Evolutionary conservation across 2,113 vertebrate species (phyloP).

Genomic region (Asarcornis scutulata): DNA sequence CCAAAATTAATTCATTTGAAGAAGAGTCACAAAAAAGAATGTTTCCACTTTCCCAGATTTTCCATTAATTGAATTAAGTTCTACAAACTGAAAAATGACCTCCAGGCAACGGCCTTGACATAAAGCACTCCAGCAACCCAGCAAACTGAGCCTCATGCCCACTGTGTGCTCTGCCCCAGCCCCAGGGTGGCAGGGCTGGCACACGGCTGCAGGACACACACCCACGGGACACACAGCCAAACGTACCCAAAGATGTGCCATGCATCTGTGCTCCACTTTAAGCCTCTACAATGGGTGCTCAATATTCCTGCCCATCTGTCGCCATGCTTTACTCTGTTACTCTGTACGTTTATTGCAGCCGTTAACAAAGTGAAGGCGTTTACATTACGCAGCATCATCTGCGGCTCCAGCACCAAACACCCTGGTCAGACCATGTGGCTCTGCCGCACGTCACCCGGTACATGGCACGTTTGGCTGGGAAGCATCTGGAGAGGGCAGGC

Average conservation of each 20-base stretch:
- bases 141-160: too few relatives aligned
- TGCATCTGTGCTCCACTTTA: background rate
- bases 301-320: background rate
- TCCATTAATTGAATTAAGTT: background rate
- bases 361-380: accelerated
- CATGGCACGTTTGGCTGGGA: accelerated
- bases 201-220: too few relatives aligned
- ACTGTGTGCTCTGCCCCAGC: too few relatives aligned
- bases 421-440: accelerated
- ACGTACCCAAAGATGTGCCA: background rate
- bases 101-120: background rate
- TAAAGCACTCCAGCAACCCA: too few relatives aligned
- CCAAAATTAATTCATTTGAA: background rate
- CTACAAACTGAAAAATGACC: background rate
- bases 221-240: too few relatives aligned
- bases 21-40: background rate
- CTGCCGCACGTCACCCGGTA: background rate
- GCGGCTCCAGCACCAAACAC: background rate
- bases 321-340: background rate
- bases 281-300: background rate
- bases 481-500: accelerated
- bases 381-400: too few relatives aligned
- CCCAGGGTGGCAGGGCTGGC: too few relatives aligned
- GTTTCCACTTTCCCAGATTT: background rate
- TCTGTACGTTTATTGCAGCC: too few relatives aligned